Evolutionary conservation across 2,797 vertebrate genomes (phyloP).

Genomic region (Phataginus tetradactyla): DNA sequence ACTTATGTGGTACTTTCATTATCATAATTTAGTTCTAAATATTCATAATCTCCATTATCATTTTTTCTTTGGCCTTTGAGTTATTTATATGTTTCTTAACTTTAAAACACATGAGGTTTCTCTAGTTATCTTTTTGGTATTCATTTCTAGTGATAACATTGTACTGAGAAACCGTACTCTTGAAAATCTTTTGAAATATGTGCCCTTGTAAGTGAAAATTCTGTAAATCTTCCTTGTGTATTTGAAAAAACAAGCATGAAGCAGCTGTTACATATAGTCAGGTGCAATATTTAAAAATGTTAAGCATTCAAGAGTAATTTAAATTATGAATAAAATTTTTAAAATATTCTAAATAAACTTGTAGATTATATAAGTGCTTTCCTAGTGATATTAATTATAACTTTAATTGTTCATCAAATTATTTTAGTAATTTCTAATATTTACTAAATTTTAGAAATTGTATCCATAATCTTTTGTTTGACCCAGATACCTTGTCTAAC

Average conservation of each 20-base stretch:
- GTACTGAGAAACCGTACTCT: constrained; percentile 15
- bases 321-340: constrained; percentile 12
- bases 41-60: not conserved
- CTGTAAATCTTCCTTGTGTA: not conserved
- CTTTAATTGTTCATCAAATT: constrained; percentile 5
- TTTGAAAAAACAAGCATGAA: not conserved
- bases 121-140: constrained; percentile 12
- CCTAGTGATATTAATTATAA: not conserved
- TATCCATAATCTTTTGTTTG: constrained; percentile 16
- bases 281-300: not conserved
- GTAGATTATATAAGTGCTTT: constrained; percentile 19
- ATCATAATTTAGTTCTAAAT: not conserved
- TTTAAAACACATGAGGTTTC: not conserved
- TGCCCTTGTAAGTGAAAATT: not conserved
- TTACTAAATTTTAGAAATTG: constrained; percentile 13
- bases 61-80: constrained; percentile 3
- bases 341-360: constrained; percentile 3
- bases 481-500: constrained; percentile 7
- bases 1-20: not conserved
- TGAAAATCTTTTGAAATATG: constrained; percentile 37
- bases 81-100: constrained; percentile 38
- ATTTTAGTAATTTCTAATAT: constrained; percentile 1
- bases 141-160: constrained; percentile 15
- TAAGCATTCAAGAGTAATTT: not conserved
- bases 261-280: not conserved